Evolutionary conservation across 2,797 vertebrate genomes (phyloP).

Genomic region (Pelobates cultripes): DNA sequence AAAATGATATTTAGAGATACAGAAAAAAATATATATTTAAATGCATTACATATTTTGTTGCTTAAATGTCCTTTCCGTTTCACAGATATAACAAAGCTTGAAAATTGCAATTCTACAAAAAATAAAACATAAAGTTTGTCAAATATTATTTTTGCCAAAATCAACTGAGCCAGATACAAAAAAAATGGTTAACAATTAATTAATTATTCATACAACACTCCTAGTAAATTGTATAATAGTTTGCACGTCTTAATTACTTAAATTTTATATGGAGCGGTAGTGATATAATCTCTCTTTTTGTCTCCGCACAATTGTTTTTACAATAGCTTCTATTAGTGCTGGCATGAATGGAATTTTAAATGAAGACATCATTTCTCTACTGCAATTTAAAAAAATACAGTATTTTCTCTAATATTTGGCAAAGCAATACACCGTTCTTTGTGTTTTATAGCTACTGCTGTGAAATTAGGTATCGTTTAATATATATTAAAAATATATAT

Average conservation of each 20-base stretch:
- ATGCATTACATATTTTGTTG: too few species aligned
- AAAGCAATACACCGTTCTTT: slow-evolving; percentile 32
- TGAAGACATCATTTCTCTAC: slow-evolving; percentile 69
- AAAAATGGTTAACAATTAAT: slow-evolving; percentile 70
- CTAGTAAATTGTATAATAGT: slow-evolving; percentile 81
- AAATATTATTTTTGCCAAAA: neutral
- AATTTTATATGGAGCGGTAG: slow-evolving; percentile 81
- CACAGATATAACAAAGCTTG: too few species aligned
- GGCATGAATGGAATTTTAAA: slow-evolving; percentile 80
- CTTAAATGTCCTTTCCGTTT: too few species aligned
- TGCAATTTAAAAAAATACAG: slow-evolving; percentile 64
- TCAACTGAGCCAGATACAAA: neutral
- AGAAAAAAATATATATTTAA: too few species aligned
- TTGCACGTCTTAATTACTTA: slow-evolving; percentile 86
- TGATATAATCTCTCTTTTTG: slow-evolving; percentile 82
- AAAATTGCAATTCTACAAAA: neutral
- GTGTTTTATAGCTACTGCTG: neutral
- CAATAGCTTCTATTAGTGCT: slow-evolving; percentile 80
- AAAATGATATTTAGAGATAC: too few species aligned
- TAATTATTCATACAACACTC: slow-evolving; percentile 74
- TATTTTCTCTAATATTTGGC: slow-evolving; percentile 70
- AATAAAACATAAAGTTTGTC: slow-evolving; percentile 5
- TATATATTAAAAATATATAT: neutral
- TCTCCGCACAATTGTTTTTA: slow-evolving; percentile 81
- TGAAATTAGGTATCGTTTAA: neutral